Conservation (phyloP, 1,140 invertebrate genomes). For the Nebria ingens region DNA sequence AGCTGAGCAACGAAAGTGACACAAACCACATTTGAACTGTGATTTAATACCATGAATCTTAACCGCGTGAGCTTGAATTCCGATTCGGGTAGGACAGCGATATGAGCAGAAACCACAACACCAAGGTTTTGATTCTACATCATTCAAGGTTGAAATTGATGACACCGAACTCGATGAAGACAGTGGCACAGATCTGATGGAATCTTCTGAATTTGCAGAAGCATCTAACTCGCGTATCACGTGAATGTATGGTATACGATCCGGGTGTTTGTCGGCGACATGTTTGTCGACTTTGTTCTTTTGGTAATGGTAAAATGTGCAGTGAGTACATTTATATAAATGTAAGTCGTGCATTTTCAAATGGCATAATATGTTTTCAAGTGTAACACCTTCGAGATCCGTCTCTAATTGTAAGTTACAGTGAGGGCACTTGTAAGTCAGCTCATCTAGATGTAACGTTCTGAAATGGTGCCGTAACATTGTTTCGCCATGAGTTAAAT, state of each 20-base stretch:
- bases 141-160: constrained; percentile 25
- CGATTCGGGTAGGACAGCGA: constrained; percentile 45
- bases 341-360: constrained; percentile 62
- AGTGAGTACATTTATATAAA: constrained; percentile 58
- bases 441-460: constrained; percentile 51
- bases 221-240: constrained; percentile 44
- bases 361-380: constrained; percentile 53
- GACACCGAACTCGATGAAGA: constrained; percentile 22
- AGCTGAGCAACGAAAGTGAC: constrained; percentile 42
- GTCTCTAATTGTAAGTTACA: constrained; percentile 38
- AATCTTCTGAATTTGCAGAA: constrained; percentile 28
- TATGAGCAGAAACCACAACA: constrained; percentile 56
- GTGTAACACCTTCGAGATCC: constrained; percentile 32
- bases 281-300: constrained; percentile 55
- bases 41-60: constrained; percentile 44
- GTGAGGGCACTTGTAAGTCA: constrained; percentile 56
- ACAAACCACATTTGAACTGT: constrained; percentile 53
- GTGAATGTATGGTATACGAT: constrained; percentile 41
- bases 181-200: constrained; percentile 14
- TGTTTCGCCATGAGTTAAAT: constrained; percentile 57
- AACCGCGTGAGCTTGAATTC: constrained; percentile 46
- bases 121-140: constrained; percentile 51
- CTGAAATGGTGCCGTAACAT: constrained; percentile 63
- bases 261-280: constrained; percentile 47
- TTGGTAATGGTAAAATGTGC: constrained; percentile 51